Evolutionary conservation across 2,888 invertebrate species (phyloP), one percentile per base, ranked within the genome.

Genomic region (Netelia melanura): DNA sequence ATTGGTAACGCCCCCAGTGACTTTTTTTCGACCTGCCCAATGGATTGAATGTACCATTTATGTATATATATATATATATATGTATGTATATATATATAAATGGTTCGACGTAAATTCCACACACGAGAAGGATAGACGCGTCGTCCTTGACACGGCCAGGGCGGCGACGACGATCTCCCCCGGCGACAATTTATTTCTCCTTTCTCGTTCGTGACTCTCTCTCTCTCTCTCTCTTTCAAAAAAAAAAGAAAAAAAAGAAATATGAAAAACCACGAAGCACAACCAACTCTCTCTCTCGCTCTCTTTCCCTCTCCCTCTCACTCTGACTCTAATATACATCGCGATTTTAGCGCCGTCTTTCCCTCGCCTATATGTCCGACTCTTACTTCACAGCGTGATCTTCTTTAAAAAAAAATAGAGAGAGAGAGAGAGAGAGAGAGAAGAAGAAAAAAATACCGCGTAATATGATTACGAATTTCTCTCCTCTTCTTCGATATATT

Each of bases 141-240:
- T 91, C 91, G 92, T 91, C 92, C 92, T 92, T 93, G 92, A 92
- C 92, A 93, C 90, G 90, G 75, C 89, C 72, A 75, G 81, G 79
- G 86, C 80, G 86, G 83, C 85, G 86, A 86, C 85, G 86, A 84
- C 38, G 52, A 64, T 64, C 64, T 52, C 61, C 54, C 38, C 52
- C 54, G 30, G 21, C 44, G 52, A 48, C 52, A 38, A 21, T 75
- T 62, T 75, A 25, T 3, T 48, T 75, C 52, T 30, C 61, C 74
- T 74, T 62, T 62, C 48, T 62, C 62, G 23, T 17, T 5, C 8
- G 44, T 65, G 65, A 23, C 9, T 44, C 48, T 48, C 11, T 48
- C 48, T 48, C 9, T 44, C 48, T 48, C 11, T 48, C 48, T 48
- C 48, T 48, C 11, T 62, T 14, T 62, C 62, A 38, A 38, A 62